Percentiles rank a stretch among this genome's conserved stretches.
These are phyloP conservation scores for Cherax quadricarinatus DNA, from an alignment of 1,140 invertebrate species.

Conservation along the genomic window DNA sequence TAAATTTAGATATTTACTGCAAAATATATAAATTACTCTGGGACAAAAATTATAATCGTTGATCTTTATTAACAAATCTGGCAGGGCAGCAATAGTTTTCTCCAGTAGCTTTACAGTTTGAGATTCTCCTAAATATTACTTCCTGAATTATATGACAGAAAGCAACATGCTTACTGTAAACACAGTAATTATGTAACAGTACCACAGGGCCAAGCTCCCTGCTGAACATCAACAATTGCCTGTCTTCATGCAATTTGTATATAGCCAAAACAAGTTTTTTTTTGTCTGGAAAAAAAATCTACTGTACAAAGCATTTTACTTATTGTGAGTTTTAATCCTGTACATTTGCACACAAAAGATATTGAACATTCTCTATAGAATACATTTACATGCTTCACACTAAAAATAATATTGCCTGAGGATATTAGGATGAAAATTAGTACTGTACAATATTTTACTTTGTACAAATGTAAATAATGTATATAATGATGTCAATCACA, in stretches of 20 bases:
- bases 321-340: not conserved
- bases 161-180: not conserved
- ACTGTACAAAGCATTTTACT: not conserved
- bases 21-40: not conserved
- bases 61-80: slow-evolving; percentile 28
- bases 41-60: not conserved
- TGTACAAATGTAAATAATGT: slow-evolving; percentile 27
- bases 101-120: slow-evolving; percentile 3
- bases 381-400: slow-evolving; percentile 17
- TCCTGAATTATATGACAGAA: slow-evolving; percentile 5
- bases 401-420: slow-evolving; percentile 38
- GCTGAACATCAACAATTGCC: not conserved
- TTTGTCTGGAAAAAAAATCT: not conserved
- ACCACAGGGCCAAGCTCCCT: not conserved
- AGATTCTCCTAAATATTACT: slow-evolving; percentile 17
- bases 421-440: slow-evolving; percentile 35
- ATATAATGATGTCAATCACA: not conserved
- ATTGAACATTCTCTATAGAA: not conserved
- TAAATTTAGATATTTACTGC: too few relatives aligned
- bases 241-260: not conserved
- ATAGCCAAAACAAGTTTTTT: not conserved
- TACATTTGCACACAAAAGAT: slow-evolving; percentile 6
- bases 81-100: slow-evolving; percentile 1
- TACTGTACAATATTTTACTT: slow-evolving; percentile 5
- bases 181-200: not conserved